phyloP scores from a whole-genome alignment of 2,888 invertebrate genomes.

The Holacanthella duospinosa region DNA sequence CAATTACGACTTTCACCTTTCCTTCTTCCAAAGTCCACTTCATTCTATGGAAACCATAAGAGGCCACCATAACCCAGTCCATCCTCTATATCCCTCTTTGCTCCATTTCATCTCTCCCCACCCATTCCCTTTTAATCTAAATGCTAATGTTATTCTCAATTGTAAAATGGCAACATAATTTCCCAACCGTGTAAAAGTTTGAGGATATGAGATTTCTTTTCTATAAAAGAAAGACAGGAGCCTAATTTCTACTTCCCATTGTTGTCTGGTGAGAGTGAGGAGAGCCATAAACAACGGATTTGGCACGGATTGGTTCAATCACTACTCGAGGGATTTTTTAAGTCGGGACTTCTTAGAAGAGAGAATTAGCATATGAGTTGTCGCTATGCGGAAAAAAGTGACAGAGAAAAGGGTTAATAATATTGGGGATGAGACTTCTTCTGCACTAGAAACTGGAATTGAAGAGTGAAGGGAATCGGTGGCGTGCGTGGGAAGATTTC shows the following conservation, averaged over 20 bases:
- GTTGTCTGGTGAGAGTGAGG: neutral
- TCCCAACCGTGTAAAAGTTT: neutral
- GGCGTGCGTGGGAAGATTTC: neutral
- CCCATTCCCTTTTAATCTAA: neutral
- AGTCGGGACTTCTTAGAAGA: neutral
- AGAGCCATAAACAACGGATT: neutral
- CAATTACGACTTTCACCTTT: neutral
- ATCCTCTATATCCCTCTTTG: neutral
- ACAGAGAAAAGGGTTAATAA: constrained; percentile 1
- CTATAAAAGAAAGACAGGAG: too few species aligned
- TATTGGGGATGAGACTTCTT: neutral
- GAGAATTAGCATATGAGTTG: constrained; percentile 1
- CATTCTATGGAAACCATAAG: neutral
- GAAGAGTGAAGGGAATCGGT: neutral
- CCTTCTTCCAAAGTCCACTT: neutral
- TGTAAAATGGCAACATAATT: neutral
- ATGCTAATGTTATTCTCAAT: neutral
- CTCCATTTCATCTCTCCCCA: neutral
- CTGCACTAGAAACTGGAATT: neutral
- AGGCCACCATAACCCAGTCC: too few species aligned
- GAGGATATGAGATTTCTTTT: neutral
- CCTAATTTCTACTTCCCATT: neutral
- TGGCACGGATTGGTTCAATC: neutral
- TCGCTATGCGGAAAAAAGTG: constrained; percentile 2
- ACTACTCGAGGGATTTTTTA: neutral